Conservation (phyloP, 2,113 vertebrate genomes). For the Aplodontia rufa region DNA sequence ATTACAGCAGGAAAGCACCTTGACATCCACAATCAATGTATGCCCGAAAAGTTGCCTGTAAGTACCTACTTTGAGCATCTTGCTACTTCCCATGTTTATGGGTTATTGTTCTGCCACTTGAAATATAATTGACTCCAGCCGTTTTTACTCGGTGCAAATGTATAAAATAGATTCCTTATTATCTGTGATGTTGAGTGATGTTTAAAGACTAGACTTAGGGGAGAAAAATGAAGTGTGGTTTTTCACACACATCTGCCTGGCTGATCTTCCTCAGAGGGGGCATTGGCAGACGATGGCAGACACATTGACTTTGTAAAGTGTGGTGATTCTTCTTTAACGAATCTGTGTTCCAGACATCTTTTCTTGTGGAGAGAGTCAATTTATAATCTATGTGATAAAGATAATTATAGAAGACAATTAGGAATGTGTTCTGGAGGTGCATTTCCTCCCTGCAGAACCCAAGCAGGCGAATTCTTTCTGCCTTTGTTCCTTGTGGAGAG, state of each 20-base stretch:
- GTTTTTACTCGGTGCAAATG: constrained; percentile 50
- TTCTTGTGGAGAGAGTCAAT: background rate
- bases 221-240: background rate
- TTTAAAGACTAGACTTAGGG: background rate
- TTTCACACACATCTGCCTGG: background rate
- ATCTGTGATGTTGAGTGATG: background rate
- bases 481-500: background rate
- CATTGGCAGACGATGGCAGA: background rate
- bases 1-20: background rate
- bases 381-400: background rate
- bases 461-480: background rate
- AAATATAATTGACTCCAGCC: constrained; percentile 58
- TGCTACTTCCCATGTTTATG: constrained; percentile 9
- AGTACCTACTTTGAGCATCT: background rate
- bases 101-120: constrained; percentile 43
- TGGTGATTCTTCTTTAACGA: constrained; percentile 39
- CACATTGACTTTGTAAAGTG: background rate
- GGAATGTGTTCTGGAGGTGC: background rate
- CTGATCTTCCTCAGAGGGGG: background rate
- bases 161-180: constrained; percentile 31
- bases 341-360: background rate
- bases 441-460: background rate
- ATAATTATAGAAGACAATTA: background rate
- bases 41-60: constrained; percentile 1
- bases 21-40: constrained; percentile 53